Percentiles rank a stretch among this genome's conserved stretches.
These are phyloP conservation scores for Eremobia ochroleuca DNA, from an alignment of 2,888 invertebrate species.

Conservation along the genomic window DNA sequence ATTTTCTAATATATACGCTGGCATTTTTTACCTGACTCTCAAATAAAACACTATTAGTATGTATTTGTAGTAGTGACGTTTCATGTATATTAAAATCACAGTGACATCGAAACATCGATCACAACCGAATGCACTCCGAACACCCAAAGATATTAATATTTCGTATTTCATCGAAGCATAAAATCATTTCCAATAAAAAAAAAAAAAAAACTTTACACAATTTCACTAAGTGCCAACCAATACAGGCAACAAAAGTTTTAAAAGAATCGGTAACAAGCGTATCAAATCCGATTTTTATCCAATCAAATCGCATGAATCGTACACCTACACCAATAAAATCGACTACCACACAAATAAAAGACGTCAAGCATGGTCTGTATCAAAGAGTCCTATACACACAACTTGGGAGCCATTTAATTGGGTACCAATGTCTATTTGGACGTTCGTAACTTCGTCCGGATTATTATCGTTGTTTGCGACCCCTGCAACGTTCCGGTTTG, in stretches of 20 bases:
- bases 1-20: too few relatives aligned
- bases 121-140: too few relatives aligned
- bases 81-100: too few relatives aligned
- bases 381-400: conserved; percentile 84
- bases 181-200: background rate
- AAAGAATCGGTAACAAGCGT: conserved; percentile 14
- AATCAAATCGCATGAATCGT: conserved; percentile 45
- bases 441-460: conserved; percentile 68
- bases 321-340: conserved; percentile 62
- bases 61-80: too few relatives aligned
- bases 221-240: conserved; percentile 20
- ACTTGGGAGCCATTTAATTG: conserved; percentile 84
- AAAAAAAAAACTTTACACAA: conserved; percentile 12
- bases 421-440: conserved; percentile 82
- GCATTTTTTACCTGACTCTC: too few relatives aligned
- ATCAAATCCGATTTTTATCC: conserved; percentile 18
- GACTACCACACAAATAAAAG: conserved; percentile 67
- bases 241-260: conserved; percentile 11
- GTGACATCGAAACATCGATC: too few relatives aligned
- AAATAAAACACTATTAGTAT: too few relatives aligned
- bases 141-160: too few relatives aligned
- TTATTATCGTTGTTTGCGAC: conserved; percentile 79
- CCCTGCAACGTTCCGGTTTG: conserved; percentile 68
- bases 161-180: background rate
- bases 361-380: conserved; percentile 61